Conservation (phyloP, 2,113 vertebrate genomes). For the Lipotes vexillifer region DNA sequence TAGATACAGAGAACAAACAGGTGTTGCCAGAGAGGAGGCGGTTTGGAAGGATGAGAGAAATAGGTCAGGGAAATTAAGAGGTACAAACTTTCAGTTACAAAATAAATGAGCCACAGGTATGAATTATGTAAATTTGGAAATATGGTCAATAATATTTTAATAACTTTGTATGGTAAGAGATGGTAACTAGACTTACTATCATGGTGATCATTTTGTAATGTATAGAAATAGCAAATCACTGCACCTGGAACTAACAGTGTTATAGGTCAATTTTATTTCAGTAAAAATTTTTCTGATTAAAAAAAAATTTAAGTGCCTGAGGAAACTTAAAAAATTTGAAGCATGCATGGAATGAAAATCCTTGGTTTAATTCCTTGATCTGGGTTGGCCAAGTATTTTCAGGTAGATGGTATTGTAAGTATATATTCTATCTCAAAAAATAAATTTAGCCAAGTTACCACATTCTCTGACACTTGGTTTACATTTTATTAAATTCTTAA, state of each 20-base stretch:
- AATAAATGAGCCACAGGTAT: neutral
- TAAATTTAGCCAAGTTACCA: slow-evolving; percentile 13
- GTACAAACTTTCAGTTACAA: neutral
- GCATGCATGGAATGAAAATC: slow-evolving; percentile 54
- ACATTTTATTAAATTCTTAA: slow-evolving; percentile 32
- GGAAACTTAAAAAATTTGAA: slow-evolving; percentile 59
- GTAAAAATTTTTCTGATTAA: neutral
- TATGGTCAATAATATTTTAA: neutral
- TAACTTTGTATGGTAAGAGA: neutral
- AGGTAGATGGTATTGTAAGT: slow-evolving; percentile 18
- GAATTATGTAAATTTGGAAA: neutral
- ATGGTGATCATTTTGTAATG: neutral
- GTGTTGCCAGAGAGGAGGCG: neutral
- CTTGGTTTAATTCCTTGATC: slow-evolving; percentile 47
- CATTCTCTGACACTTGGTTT: slow-evolving; percentile 11
- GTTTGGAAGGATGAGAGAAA: neutral
- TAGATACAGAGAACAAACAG: neutral
- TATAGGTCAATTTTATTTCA: neutral
- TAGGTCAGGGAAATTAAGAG: neutral
- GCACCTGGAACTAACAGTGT: neutral
- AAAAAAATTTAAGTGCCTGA: neutral
- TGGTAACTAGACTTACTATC: neutral
- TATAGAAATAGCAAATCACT: neutral
- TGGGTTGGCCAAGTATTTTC: slow-evolving; percentile 46
- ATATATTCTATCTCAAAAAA: neutral